Evolutionary conservation across 92 coral and sea anemone species (phyloP), one percentile per base, ranked within the genome.

Genomic region (Palythoa caribaeorum): DNA sequence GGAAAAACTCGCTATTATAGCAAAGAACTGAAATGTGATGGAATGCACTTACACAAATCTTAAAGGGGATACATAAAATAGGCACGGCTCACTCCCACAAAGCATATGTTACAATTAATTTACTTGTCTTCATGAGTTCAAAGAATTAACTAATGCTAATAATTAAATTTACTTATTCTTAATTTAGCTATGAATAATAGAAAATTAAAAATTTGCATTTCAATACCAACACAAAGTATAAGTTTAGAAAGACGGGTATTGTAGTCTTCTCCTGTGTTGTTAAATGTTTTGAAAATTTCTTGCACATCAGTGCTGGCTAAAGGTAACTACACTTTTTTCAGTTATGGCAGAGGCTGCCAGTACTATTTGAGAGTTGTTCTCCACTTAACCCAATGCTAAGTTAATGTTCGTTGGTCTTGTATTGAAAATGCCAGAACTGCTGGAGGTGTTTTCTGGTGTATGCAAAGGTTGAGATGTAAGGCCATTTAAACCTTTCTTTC

Each of bases 291-390:
- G 70, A 79, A 79, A 19, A 79, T 44, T 60, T 79, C 84, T 71
- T 83, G 87, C 35, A 66, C 87, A 38, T 83, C 62, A 19, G 87
- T 50, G 48, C 87, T 62, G 40, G 87, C 78, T 14, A 83, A 62
- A 71, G 68, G 87, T 38, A 83, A 74, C 48, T 47, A 78, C 21
- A 83, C 19, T 83, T 74, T 83, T 83, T 3, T 83, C 87, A 1
- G 87, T 19, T 28, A 83, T 83, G 77, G 87, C 87, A 13, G 78
- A 83, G 51, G 87, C 78, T 51, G 71, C 80, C 14, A 70, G 47
- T 28, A 70, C 21, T 70, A 70, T 38, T 70, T 40, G 15, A 70
- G 75, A 20, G 40, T 70, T 16, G 38, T 70, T 38, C 75, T 70
- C 75, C 75, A 70, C 75, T 70, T 70, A 9, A 21, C 38, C 75